Percentiles rank a stretch among this genome's conserved stretches.
These are phyloP conservation scores for Nephotettix cincticeps DNA, from an alignment of 1,140 invertebrate genomes.

Conservation along the genomic window DNA sequence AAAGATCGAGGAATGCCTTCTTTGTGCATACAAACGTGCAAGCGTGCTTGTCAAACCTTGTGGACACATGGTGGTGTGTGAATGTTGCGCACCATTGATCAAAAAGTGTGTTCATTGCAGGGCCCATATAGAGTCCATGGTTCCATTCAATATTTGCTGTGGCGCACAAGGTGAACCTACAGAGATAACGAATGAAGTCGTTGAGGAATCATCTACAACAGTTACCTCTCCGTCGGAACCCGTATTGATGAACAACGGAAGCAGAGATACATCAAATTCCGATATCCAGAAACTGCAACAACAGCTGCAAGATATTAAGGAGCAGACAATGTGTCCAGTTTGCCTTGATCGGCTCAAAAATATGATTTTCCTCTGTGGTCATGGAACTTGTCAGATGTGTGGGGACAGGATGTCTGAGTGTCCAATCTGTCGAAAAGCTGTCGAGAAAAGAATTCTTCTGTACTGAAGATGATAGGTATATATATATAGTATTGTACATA, in stretches of 20 bases:
- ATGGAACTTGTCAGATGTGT: constrained; percentile 97
- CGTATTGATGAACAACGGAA: constrained; percentile 80
- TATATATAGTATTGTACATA: too few species aligned
- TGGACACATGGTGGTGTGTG: constrained; percentile 93
- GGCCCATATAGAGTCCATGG: constrained; percentile 78
- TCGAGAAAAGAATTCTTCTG: constrained; percentile 92
- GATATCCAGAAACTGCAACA: constrained; percentile 93
- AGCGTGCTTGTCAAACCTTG: constrained; percentile 91
- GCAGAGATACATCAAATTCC: constrained; percentile 65
- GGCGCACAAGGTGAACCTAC: constrained; percentile 50
- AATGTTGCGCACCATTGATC: constrained; percentile 89
- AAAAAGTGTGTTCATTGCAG: constrained; percentile 96
- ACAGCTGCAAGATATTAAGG: constrained; percentile 95
- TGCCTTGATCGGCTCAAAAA: constrained; percentile 97
- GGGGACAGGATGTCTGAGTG: constrained; percentile 96
- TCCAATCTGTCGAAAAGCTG: constrained; percentile 94
- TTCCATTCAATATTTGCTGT: constrained; percentile 68
- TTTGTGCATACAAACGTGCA: constrained; percentile 92
- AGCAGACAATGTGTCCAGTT: constrained; percentile 98
- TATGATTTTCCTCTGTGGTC: constrained; percentile 98
- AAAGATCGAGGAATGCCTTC: constrained; percentile 94
- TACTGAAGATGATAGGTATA: too few species aligned
- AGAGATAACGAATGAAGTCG: background rate
- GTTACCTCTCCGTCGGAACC: constrained; percentile 15
- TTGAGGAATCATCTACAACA: background rate